These are phyloP conservation scores for Drosophila merina DNA, from an alignment of 2,888 invertebrate species.

Conservation along the genomic window DNA sequence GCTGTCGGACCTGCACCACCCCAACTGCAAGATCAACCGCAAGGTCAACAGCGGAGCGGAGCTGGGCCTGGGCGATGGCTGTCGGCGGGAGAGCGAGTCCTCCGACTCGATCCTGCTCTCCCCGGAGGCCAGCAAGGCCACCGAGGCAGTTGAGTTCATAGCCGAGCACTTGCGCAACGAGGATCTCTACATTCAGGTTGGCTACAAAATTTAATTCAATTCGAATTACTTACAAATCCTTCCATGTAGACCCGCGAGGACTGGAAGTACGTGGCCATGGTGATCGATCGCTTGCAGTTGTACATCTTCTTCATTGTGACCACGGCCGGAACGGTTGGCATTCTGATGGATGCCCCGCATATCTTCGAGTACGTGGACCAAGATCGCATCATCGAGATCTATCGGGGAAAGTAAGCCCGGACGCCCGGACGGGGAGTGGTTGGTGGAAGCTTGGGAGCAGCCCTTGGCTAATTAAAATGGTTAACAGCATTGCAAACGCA, in stretches of 20 bases:
- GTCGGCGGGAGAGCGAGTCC: slow-evolving; percentile 94
- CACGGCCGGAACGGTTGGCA: slow-evolving; percentile 97
- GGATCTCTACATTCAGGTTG: slow-evolving; percentile 98
- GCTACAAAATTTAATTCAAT: not conserved
- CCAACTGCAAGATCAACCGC: slow-evolving; percentile 97
- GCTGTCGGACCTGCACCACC: slow-evolving; percentile 96
- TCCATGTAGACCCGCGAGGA: slow-evolving; percentile 94
- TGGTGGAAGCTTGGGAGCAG: slow-evolving; percentile 4
- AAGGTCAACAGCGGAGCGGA: slow-evolving; percentile 89
- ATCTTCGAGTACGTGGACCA: slow-evolving; percentile 99
- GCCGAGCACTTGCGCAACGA: slow-evolving; percentile 98
- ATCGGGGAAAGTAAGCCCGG: slow-evolving; percentile 91
- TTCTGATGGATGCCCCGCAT: slow-evolving; percentile 98
- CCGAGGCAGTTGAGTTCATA: slow-evolving; percentile 99
- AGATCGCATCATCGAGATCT: slow-evolving; percentile 97
- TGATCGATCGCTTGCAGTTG: slow-evolving; percentile 97
- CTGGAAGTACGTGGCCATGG: slow-evolving; percentile 99
- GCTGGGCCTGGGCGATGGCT: slow-evolving; percentile 87
- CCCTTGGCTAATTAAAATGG: slow-evolving; percentile 56
- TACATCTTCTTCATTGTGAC: slow-evolving; percentile 98
- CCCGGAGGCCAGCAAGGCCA: slow-evolving; percentile 97
- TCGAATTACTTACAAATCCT: not conserved
- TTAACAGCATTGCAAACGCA: slow-evolving; percentile 82
- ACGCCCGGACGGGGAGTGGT: not conserved
- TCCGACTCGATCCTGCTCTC: slow-evolving; percentile 95